phyloP scores from a whole-genome alignment of 2,888 invertebrate genomes.

The Tachystola acroxantha region DNA sequence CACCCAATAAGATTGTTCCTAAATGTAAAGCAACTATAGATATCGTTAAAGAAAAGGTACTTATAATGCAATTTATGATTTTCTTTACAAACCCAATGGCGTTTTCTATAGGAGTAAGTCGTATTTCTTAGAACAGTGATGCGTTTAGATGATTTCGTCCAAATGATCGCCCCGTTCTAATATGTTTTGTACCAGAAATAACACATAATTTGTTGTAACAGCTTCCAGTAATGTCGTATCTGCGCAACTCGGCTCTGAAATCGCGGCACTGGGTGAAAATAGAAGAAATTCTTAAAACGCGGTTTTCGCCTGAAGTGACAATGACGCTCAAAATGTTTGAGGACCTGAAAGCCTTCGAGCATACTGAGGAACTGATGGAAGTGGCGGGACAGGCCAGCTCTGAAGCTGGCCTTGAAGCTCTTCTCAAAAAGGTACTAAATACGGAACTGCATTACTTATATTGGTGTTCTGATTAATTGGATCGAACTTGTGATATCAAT shows the following conservation, averaged over 20 bases:
- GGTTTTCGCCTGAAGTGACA: slow-evolving; percentile 83
- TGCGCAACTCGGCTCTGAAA: slow-evolving; percentile 88
- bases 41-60: slow-evolving; percentile 86
- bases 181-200: too few species aligned
- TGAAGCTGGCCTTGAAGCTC: slow-evolving; percentile 88
- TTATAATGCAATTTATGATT: too few species aligned
- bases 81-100: too few species aligned
- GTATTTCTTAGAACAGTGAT: too few species aligned
- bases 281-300: slow-evolving; percentile 84
- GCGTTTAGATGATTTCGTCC: too few species aligned
- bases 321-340: slow-evolving; percentile 84
- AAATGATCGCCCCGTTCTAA: too few species aligned
- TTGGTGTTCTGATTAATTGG: too few species aligned
- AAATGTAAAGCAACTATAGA: slow-evolving; percentile 87
- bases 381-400: slow-evolving; percentile 93
- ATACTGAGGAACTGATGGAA: slow-evolving; percentile 87
- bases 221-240: slow-evolving; percentile 87
- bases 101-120: too few species aligned
- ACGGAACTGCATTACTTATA: too few species aligned
- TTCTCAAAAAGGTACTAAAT: slow-evolving; percentile 82
- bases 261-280: slow-evolving; percentile 91
- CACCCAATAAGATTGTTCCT: slow-evolving; percentile 88
- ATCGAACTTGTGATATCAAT: too few species aligned
- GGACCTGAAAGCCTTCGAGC: slow-evolving; percentile 85
- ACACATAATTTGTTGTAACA: slow-evolving; percentile 45